Base-by-base conservation (phyloP, 92 coral and sea anemone genomes). In the Actinernus sp. region DNA sequence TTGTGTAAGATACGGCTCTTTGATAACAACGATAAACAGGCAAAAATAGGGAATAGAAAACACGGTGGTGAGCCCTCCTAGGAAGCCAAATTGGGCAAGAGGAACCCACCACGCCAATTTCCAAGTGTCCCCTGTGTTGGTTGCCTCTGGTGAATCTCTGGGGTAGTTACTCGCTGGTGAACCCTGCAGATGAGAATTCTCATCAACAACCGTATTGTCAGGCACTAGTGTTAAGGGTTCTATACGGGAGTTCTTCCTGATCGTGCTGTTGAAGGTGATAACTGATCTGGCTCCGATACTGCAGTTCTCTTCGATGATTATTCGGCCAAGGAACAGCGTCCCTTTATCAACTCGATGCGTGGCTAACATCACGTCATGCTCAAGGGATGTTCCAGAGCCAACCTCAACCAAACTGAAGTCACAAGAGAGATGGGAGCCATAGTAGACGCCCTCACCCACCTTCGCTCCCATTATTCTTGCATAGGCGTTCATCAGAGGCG, bases 201-300 rank as follows among this genome's bases (percentile, higher is more conserved):
- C 49, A 7, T 36, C 65, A 5, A 58, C 26, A 10, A 58, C 24
- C 8, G 45, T 58, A 30, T 58, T 58, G 14, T 58, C 65, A 20
- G 65, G 24, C 27, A 58, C 47, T 21, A 58, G 29, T 11, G 65
- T 36, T 28, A 58, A 47, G 13, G 65, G 65, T 36, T 58, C 65
- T 14, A 58, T 30, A 30, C 26, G 44, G 5, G 46, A 14, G 47
- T 58, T 58, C 16, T 24, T 36, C 10, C 24, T 58, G n/a, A 58
- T 34, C 45, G 34, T 18, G 41, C 46, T 58, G 14, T 34, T 34
- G 26, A 58, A 36, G 7, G 65, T 30, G 41, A 58, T 20, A 12
- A 47, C 4, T 7, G 65, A 58, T 31, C 65, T 16, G 8, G 65
- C 24, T 8, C 65, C 65, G 20, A 58, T 34, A 47, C 45, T 30